Evolutionary conservation across 1,140 invertebrate genomes (phyloP), one percentile per base, ranked within the genome.

Genomic region (Phthorimaea operculella): DNA sequence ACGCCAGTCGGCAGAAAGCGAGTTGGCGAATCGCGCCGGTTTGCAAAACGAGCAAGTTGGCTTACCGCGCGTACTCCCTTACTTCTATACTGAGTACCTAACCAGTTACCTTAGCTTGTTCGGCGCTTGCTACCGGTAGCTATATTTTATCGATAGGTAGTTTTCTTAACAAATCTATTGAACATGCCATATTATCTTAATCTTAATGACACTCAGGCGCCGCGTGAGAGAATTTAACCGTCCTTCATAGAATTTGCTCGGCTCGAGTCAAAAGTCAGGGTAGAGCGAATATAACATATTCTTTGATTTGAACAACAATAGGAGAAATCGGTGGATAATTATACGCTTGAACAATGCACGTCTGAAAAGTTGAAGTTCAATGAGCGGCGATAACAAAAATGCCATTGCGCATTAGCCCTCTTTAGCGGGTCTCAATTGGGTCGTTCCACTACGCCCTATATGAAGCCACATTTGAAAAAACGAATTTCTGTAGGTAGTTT

Each of bases 181-280:
- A 28, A 28, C 21, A 28, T 6, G 21, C 21, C 8, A 10, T 39
- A 39, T 39, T 39, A 39, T 39, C 2, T 39, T 39, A 39, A 39
- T 39, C 36, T 39, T 39, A n/a, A 39, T n/a, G 36, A n/a, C 53
- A 59, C 61, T 62, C 44, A 54, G 21, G 21, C 53, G 60, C 69
- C 64, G 71, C 78, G 81, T 84, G 81, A 83, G 81, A 84, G 82
- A 64, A 74, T 79, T 79, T 82, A 84, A 84, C 81, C 79, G 81
- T 81, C 72, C 65, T 71, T 64, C 55, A 73, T 73, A 69, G 63
- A 73, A 52, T 64, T 59, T 58, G 61, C 53, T 65, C 74, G 72
- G 57, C 71, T 63, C 60, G 54, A 74, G 70, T 74, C 68, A 79
- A 76, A 79, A 82, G 74, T 80, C 77, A 76, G 74, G 76, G 78